Evolutionary conservation across 2,113 vertebrate genomes (phyloP).

Genomic region (Martes martes): DNA sequence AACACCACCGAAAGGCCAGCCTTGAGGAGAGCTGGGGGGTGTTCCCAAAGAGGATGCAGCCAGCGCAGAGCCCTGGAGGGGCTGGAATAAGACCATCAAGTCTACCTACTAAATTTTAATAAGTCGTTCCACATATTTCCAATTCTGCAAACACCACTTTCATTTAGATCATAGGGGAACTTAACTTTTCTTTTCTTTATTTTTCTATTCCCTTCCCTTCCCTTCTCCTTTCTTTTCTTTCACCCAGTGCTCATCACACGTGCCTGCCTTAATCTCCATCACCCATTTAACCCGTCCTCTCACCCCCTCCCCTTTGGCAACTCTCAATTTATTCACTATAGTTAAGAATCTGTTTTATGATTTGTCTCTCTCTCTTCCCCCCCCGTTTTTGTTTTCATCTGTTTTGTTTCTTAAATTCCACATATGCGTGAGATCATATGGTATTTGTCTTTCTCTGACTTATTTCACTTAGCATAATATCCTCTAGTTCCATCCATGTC

Average conservation of each 20-base stretch:
- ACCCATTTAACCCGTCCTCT: not conserved
- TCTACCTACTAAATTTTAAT: not conserved
- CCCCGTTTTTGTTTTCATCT: not conserved
- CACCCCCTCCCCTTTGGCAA: not conserved
- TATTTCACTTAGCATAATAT: too few relatives aligned
- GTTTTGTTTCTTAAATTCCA: not conserved
- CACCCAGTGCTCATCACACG: not conserved
- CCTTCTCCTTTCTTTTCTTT: too few relatives aligned
- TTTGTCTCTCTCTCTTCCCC: not conserved
- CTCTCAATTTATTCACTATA: not conserved
- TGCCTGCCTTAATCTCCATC: not conserved
- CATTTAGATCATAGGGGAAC: not conserved
- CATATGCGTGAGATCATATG: too few relatives aligned
- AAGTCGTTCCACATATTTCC: not conserved
- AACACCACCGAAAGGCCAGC: not conserved
- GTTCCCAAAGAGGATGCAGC: not conserved
- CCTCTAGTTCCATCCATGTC: too few relatives aligned
- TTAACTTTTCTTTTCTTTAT: not conserved
- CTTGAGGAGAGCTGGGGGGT: not conserved
- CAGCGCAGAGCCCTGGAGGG: not conserved
- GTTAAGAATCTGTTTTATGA: not conserved
- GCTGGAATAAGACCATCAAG: not conserved
- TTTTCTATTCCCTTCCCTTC: too few relatives aligned
- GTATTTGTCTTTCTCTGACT: too few relatives aligned
- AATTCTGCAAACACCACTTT: not conserved